phyloP scores from a whole-genome alignment of 64 coral and sea anemone species.

The Astreopora myriophthalma region DNA sequence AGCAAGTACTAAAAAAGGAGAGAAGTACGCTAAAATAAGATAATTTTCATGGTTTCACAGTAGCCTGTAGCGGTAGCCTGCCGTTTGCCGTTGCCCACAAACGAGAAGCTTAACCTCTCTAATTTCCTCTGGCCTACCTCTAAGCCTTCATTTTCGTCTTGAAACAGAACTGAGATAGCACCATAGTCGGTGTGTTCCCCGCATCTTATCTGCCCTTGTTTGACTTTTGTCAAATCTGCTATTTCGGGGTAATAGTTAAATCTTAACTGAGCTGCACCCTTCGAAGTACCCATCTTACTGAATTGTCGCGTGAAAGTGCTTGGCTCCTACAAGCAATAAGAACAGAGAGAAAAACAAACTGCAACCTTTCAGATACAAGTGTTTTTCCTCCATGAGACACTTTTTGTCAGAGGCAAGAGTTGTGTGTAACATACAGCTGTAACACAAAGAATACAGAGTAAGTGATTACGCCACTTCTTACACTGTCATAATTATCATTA shows the following conservation, averaged over 20 bases:
- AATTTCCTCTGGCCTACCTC: constrained; percentile 57
- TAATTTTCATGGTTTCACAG: no score
- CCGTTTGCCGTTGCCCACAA: no score
- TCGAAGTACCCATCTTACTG: constrained; percentile 67
- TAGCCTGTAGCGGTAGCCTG: no score
- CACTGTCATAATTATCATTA: no score
- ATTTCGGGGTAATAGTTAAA: constrained; percentile 80
- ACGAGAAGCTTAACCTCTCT: neutral
- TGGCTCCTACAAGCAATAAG: constrained; percentile 49
- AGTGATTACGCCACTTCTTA: no score
- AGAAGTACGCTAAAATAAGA: no score
- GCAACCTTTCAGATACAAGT: no score
- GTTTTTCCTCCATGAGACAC: no score
- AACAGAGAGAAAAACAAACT: neutral
- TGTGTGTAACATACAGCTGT: no score
- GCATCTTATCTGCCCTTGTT: constrained; percentile 73
- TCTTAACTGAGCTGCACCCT: constrained; percentile 61
- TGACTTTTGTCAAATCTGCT: constrained; percentile 14
- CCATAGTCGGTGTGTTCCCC: constrained; percentile 89
- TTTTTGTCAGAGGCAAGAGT: no score
- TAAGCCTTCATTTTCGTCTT: constrained; percentile 80
- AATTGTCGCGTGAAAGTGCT: constrained; percentile 47
- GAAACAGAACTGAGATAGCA: constrained; percentile 81
- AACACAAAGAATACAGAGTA: no score
- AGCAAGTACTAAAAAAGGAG: no score